These are phyloP conservation scores for Epinephelus cyanopodus DNA, from an alignment of 2,113 vertebrate genomes.

Conservation along the genomic window DNA sequence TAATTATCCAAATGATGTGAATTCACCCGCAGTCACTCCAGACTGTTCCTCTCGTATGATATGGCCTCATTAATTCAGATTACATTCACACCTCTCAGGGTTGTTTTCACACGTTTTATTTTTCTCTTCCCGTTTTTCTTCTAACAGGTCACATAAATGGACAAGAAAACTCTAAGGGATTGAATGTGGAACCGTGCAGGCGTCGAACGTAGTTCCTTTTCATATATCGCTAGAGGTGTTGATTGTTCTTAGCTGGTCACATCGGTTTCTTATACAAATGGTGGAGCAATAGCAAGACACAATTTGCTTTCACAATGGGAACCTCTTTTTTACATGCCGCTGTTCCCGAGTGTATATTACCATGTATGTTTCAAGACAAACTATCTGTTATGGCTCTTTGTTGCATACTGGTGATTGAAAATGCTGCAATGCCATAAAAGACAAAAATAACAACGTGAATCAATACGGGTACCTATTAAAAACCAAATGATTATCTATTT, in stretches of 20 bases:
- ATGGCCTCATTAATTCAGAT: conserved; percentile 83
- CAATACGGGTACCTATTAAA: conserved; percentile 17
- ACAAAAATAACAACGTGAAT: conserved; percentile 15
- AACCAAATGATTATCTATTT: neutral
- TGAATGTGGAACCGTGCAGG: conserved; percentile 16
- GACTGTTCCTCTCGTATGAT: conserved; percentile 61
- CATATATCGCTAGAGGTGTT: conserved; percentile 28
- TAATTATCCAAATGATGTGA: conserved; percentile 76
- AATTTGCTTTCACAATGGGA: neutral
- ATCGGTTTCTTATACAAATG: neutral
- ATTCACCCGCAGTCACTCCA: conserved; percentile 64
- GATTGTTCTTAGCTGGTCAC: conserved; percentile 45
- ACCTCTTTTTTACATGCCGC: neutral
- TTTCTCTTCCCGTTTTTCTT: neutral
- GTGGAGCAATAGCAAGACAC: neutral
- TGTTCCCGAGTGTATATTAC: neutral
- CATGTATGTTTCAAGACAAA: neutral
- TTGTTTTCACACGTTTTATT: conserved; percentile 72
- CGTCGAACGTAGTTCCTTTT: conserved; percentile 17
- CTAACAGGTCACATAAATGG: conserved; percentile 56
- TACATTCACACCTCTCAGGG: conserved; percentile 79
- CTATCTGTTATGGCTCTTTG: neutral
- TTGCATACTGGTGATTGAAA: conserved; percentile 21
- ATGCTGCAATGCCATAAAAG: conserved; percentile 4
- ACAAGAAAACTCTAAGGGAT: conserved; percentile 36